Evolutionary conservation across 1,140 invertebrate species (phyloP), one percentile per base, ranked within the genome.

Genomic region (Callitettix versicolor): DNA sequence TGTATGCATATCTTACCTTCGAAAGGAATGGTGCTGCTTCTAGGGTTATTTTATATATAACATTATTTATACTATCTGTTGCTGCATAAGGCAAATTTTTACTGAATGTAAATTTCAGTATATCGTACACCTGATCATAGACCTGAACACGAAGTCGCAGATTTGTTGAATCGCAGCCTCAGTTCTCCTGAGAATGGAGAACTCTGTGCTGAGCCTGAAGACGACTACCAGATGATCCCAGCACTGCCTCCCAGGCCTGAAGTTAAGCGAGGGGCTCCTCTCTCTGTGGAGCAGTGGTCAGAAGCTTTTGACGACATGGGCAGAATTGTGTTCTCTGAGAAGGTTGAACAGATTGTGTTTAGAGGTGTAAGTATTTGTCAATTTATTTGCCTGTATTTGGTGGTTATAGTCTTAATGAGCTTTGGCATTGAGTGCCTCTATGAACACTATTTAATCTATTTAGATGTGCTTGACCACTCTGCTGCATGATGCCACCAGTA

Each of bases 341-440:
- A 74, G 4, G 73, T 89, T 0, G 88, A 84, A 68, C 77, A 86
- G 63, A 77, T 86, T n/a, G 89, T 95, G 60, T 95, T 94, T 69
- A 80, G 81, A 73, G 93, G 93, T 63, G 92, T 94, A 70, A 74
- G 81, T 59, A 40, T 11, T 51, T 56, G 33, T 46, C 12, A 33
- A n/a, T n/a, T n/a, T n/a, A n/a, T 17, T 2, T 14, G n/a, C n/a
- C n/a, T n/a, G n/a, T n/a, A n/a, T n/a, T n/a, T n/a, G n/a, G n/a
- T n/a, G n/a, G n/a, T n/a, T n/a, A n/a, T n/a, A n/a, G n/a, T n/a
- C n/a, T n/a, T n/a, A n/a, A n/a, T n/a, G n/a, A n/a, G n/a, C n/a
- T n/a, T n/a, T n/a, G n/a, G n/a, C n/a, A n/a, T n/a, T n/a, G n/a
- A n/a, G n/a, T n/a, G n/a, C n/a, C n/a, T n/a, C n/a, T n/a, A n/a